Percentiles rank a stretch among this genome's conserved stretches.
Conservation (phyloP, 2,888 invertebrate species). For the Quadroppia sp. region DNA sequence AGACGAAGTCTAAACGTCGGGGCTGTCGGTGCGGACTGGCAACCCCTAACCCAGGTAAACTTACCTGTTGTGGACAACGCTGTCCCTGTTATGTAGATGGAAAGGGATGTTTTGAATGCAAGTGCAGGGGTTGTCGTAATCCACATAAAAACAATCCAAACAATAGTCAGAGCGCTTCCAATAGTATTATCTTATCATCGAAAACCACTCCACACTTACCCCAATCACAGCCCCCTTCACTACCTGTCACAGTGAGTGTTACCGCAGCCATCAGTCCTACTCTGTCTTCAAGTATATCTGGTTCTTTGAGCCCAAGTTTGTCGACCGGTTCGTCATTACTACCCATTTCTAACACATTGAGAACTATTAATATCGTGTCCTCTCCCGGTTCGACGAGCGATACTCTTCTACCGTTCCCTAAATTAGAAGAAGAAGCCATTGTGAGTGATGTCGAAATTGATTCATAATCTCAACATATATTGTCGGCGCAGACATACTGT, state of each 20-base stretch:
- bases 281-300: neutral
- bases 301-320: neutral
- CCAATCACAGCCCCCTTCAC: neutral
- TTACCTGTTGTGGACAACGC: constrained; percentile 87
- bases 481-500: too few species aligned
- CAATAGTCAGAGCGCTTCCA: neutral
- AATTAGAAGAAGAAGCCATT: constrained; percentile 10
- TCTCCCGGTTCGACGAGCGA: constrained; percentile 3
- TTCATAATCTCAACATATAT: neutral
- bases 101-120: constrained; percentile 81
- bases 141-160: constrained; percentile 60
- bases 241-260: neutral
- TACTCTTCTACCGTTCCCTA: constrained; percentile 6
- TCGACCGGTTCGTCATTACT: constrained; percentile 9
- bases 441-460: constrained; percentile 4
- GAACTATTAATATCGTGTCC: neutral
- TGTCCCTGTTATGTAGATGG: constrained; percentile 91
- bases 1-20: constrained; percentile 34
- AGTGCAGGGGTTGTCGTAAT: constrained; percentile 87
- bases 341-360: constrained; percentile 2
- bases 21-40: constrained; percentile 89
- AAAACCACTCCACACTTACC: neutral
- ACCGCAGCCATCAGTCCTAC: neutral
- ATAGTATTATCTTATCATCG: neutral
- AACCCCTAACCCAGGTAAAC: constrained; percentile 77